Evolutionary conservation across 2,113 vertebrate species (phyloP).

Genomic region (Bos indicus): DNA sequence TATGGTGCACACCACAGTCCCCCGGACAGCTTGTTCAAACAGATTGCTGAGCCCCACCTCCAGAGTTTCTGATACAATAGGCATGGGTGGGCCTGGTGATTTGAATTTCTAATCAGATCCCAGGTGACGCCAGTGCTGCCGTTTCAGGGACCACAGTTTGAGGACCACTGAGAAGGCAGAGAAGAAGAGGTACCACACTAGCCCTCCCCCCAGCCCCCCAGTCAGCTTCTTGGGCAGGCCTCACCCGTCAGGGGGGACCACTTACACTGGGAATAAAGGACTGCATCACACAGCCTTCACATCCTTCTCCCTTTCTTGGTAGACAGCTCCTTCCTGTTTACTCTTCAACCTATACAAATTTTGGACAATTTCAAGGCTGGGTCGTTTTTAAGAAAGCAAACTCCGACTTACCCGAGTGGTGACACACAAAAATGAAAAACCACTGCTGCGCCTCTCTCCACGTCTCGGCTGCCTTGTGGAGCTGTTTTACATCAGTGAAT

Average conservation of each 20-base stretch:
- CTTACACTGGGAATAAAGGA: background rate
- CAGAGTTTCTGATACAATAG: background rate
- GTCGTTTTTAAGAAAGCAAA: background rate
- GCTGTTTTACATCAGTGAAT: background rate
- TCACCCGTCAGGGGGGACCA: background rate
- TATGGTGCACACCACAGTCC: background rate
- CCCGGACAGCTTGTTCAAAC: background rate
- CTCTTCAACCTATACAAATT: background rate
- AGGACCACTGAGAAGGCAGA: background rate
- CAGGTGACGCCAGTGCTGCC: background rate
- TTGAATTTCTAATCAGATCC: background rate
- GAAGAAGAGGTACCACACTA: background rate
- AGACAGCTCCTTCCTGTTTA: background rate
- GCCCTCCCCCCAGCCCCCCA: background rate
- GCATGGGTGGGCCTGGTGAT: background rate
- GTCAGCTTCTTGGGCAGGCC: background rate
- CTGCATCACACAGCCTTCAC: background rate
- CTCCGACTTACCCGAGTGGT: background rate
- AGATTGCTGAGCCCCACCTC: background rate
- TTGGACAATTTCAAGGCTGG: background rate
- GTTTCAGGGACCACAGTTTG: background rate
- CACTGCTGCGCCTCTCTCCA: background rate
- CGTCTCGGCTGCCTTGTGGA: background rate
- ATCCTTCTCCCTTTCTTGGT: background rate
- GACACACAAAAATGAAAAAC: background rate